Conservation (phyloP, 2,113 vertebrate genomes). For the Formicarius rufipectus region DNA sequence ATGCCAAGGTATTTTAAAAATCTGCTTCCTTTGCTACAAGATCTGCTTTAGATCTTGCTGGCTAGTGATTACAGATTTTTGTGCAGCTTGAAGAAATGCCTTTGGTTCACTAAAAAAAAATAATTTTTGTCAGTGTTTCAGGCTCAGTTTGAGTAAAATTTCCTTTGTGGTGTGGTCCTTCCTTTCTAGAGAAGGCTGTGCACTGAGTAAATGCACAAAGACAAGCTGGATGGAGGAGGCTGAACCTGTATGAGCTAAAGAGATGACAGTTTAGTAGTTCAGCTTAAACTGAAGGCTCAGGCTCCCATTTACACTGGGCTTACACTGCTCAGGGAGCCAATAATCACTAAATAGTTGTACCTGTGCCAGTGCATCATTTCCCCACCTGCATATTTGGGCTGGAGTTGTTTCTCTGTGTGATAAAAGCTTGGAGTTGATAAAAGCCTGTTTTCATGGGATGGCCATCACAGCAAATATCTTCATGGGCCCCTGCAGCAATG, state of each 20-base stretch:
- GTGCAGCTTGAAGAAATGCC: not conserved
- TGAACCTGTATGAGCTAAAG: not conserved
- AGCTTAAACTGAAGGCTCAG: not conserved
- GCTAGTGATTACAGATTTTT: not conserved
- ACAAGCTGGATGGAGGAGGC: not conserved
- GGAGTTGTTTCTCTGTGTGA: not conserved
- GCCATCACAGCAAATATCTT: not conserved
- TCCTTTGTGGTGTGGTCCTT: not conserved
- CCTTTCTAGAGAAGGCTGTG: not conserved
- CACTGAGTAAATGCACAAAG: not conserved
- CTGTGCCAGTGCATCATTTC: not conserved
- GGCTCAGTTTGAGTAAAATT: not conserved
- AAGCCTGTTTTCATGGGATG: not conserved
- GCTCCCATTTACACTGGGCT: not conserved
- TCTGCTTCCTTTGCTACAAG: not conserved
- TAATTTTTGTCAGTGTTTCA: not conserved
- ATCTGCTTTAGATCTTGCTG: not conserved
- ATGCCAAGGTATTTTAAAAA: not conserved
- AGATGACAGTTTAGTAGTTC: not conserved
- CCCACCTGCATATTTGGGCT: not conserved
- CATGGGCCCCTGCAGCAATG: not conserved
- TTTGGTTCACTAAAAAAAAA: not conserved
- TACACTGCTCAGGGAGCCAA: accelerated
- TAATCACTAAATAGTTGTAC: not conserved
- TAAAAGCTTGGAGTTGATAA: not conserved